Base-by-base conservation (phyloP, 1,140 invertebrate genomes). In the Vollenhovia emeryi region DNA sequence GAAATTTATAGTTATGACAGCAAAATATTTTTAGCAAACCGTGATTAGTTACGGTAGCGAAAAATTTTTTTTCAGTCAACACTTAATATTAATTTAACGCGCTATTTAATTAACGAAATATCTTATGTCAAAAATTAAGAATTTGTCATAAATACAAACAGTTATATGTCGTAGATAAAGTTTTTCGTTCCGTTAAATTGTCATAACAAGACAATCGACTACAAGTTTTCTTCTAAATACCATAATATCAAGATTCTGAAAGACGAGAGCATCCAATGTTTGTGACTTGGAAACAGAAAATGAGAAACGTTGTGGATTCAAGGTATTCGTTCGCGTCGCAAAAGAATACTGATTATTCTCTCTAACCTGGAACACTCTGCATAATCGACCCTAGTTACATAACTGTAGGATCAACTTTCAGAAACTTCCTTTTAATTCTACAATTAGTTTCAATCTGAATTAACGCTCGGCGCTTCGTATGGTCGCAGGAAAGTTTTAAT, bases 381-480 rank as follows among this genome's bases (percentile, higher is more conserved):
- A 59, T 59, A 59, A 82, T 71, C 66, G 36, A 55, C 50, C 21
- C 18, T 57, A 71, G 36, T 59, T 71, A 57, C 8, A 45, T 82
- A 82, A 82, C 36, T 71, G 36, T 27, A 30, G 18, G 64, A 30
- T 71, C 64, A 71, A 82, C 66, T 82, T 82, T 59, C 50, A 33
- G 36, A 82, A 71, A 73, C 50, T 82, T 82, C 2, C 27, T 57
- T 71, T 57, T 82, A 82, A 82, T 73, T 82, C 36, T 57, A 52
- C 66, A 73, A 82, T 82, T 82, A 73, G 50, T 82, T 82, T 80
- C 64, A 82, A 73, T 82, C 52, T 13, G 66, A 82, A 68, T 73
- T 82, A 82, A 73, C 64, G 64, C 50, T 57, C 50, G 27, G 50
- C 36, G 78, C 66, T 82, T 71, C 52, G 78, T 43, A 82, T 57